Evolutionary conservation across 1,140 invertebrate species (phyloP).

Genomic region (Batillaria attramentaria): DNA sequence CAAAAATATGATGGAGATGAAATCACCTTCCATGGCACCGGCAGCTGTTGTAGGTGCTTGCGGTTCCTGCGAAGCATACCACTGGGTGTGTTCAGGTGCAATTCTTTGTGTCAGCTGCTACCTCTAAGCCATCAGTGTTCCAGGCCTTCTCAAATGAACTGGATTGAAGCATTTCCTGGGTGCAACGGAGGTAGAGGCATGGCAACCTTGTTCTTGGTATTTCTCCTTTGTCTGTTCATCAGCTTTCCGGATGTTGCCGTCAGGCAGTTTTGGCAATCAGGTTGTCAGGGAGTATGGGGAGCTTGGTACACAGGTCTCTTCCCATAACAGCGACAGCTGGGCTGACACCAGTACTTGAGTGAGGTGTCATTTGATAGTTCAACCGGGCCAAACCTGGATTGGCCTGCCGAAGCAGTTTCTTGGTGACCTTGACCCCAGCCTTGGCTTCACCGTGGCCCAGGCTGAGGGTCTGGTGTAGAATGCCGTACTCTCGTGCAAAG

Average conservation of each 20-base stretch:
- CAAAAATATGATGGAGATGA: no score
- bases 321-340: slow-evolving; percentile 1
- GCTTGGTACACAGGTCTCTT: neutral
- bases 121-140: neutral
- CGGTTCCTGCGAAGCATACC: slow-evolving; percentile 5
- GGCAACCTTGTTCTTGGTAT: neutral
- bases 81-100: slow-evolving; percentile 14
- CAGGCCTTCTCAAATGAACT: neutral
- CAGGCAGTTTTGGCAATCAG: neutral
- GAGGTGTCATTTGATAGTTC: slow-evolving; percentile 10
- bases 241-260: neutral
- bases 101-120: neutral
- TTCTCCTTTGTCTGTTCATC: slow-evolving; percentile 13
- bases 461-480: slow-evolving; percentile 45
- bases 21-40: neutral
- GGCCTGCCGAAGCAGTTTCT: slow-evolving; percentile 36
- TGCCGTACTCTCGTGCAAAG: slow-evolving; percentile 42
- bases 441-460: slow-evolving; percentile 47
- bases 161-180: slow-evolving; percentile 1
- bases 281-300: slow-evolving; percentile 24
- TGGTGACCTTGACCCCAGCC: slow-evolving; percentile 43
- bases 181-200: neutral
- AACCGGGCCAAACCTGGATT: neutral
- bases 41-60: neutral
- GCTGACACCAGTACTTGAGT: slow-evolving; percentile 11